Conservation (phyloP, 2,113 vertebrate species). For the Hystrix cristata region DNA sequence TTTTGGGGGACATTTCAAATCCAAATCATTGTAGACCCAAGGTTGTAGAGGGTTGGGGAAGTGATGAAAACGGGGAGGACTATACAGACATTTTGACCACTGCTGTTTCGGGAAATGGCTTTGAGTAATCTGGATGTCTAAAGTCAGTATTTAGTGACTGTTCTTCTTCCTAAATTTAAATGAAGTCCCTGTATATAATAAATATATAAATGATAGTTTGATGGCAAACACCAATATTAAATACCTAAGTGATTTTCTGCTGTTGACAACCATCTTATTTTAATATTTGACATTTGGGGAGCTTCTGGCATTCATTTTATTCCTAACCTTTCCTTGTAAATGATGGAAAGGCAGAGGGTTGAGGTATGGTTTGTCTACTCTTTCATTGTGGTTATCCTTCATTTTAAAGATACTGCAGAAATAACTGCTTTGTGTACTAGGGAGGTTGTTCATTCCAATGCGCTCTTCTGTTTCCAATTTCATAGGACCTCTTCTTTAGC, state of each 20-base stretch:
- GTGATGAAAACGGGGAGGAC: background rate
- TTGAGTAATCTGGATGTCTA: background rate
- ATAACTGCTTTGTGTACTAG: background rate
- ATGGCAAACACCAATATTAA: background rate
- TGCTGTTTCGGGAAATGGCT: background rate
- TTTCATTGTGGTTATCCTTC: background rate
- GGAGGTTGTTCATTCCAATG: background rate
- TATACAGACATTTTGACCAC: background rate
- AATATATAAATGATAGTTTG: background rate
- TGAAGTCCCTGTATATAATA: background rate
- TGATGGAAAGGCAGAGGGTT: background rate
- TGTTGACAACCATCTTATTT: background rate
- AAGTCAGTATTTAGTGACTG: background rate
- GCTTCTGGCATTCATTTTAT: background rate
- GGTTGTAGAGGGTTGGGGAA: background rate
- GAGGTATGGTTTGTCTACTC: background rate
- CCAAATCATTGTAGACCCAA: background rate
- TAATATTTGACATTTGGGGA: background rate
- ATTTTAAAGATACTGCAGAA: background rate
- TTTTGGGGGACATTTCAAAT: background rate
- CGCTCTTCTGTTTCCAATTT: background rate
- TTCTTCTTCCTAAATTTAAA: slow-evolving; percentile 16
- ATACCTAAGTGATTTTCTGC: background rate
- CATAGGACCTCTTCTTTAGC: background rate
- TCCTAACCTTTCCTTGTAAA: background rate